These are phyloP conservation scores for Ectropis grisescens DNA, from an alignment of 1,140 invertebrate genomes.

Conservation along the genomic window DNA sequence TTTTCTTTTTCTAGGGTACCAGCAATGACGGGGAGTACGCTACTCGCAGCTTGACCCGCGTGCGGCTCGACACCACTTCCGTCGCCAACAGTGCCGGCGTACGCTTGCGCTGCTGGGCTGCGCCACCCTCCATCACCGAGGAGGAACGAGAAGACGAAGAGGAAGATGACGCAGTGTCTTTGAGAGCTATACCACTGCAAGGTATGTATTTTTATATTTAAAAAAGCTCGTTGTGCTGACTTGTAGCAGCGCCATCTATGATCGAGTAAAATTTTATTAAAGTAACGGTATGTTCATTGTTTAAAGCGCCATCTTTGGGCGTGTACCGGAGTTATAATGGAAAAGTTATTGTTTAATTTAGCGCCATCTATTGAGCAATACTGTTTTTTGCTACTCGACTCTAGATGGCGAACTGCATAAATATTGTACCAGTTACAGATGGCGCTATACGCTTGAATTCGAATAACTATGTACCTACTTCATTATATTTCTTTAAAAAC, in stretches of 20 bases:
- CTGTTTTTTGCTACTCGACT: slow-evolving; percentile 5
- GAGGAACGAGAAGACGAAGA: slow-evolving; percentile 73
- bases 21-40: slow-evolving; percentile 54
- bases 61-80: slow-evolving; percentile 78
- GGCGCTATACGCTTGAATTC: too few species aligned
- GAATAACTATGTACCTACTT: too few species aligned
- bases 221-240: too few species aligned
- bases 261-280: neutral
- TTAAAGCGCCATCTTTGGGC: neutral
- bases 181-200: slow-evolving; percentile 46
- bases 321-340: neutral
- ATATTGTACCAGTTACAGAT: too few species aligned
- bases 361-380: slow-evolving; percentile 7
- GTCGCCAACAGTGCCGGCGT: slow-evolving; percentile 72
- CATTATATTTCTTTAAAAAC: too few species aligned
- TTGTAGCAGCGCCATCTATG: too few species aligned
- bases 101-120: slow-evolving; percentile 72
- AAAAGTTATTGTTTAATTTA: neutral
- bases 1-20: slow-evolving; percentile 17
- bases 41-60: slow-evolving; percentile 71
- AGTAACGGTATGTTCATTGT: neutral
- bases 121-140: slow-evolving; percentile 77
- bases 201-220: slow-evolving; percentile 21
- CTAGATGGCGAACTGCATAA: slow-evolving; percentile 32
- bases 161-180: slow-evolving; percentile 55